Evolutionary conservation across 2,888 invertebrate species (phyloP), one percentile per base, ranked within the genome.

Genomic region (Lysandra bellargus): DNA sequence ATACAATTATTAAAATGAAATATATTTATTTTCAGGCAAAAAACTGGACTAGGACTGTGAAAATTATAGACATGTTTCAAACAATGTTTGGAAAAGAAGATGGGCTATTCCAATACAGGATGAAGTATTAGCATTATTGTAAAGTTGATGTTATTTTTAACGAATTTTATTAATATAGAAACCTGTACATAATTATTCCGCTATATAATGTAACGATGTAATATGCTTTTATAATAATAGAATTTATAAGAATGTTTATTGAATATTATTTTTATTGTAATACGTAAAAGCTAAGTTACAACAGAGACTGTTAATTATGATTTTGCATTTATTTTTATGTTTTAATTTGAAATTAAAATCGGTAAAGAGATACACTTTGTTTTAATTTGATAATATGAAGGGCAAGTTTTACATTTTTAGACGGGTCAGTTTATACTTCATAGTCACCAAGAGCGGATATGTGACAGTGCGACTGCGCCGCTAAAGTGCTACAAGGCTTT

Each of bases 101-200:
- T 61, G 23, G 23, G 61, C 12, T 61, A 23, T 61, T 61, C 61
- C 61, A 61, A 23, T n/a, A 61, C 61, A 61, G 61, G 61, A 61
- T 4, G 23, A 23, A 61, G 23, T 61, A 61, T 61, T 23, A 23
- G 61, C n/a, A 61, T 61, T 61, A 61, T 61, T 57, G 61, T 23
- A 61, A 73, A 23, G 23, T 75, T 49, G 49, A 49, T 76, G 76
- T 76, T 76, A 76, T 30, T 76, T 76, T 76, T 76, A 76, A 75
- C 30, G 76, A 76, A 76, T 76, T 76, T 76, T 76, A 76, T 76
- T 17, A 57, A 76, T 12, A 49, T 44, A 49, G 49, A 44, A 44
- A 37, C 44, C 12, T 76, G 76, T 76, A 76, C 30, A 76, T 76
- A 76, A 33, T 23, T 76, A 53, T 57, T 53, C 1, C 69, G 69